Conservation (phyloP, 37 sponge, comb jelly and placozoan genomes). For the Spongilla lacustris region DNA sequence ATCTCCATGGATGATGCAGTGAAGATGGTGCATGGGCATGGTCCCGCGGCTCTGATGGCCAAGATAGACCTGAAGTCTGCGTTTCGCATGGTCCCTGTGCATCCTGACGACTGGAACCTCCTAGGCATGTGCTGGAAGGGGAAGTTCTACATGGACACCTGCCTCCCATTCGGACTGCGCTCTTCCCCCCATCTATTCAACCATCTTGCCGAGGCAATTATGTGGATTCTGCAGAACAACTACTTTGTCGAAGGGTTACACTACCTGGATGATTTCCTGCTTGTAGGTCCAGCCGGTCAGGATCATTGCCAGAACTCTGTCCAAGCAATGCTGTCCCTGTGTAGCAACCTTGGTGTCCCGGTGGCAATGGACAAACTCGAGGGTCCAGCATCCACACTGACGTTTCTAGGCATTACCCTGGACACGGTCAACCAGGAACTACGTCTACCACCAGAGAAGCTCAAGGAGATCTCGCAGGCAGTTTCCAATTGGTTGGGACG, state of each 20-base stretch:
- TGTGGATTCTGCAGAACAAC: conserved; percentile 34
- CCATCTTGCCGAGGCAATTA: conserved; percentile 39
- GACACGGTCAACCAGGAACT: conserved; percentile 7
- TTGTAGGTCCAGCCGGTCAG: conserved; percentile 11
- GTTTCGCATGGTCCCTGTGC: too few relatives aligned
- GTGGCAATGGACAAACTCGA: conserved; percentile 9
- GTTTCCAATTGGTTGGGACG: conserved; percentile 18
- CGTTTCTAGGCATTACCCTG: conserved; percentile 30
- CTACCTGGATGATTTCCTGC: conserved; percentile 50
- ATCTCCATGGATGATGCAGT: conserved; percentile 34
- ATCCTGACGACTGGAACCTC: conserved; percentile 28
- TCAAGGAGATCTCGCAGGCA: background rate
- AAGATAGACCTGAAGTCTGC: too few relatives aligned
- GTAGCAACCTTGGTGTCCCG: conserved; percentile 22
- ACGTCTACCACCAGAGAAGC: conserved; percentile 17
- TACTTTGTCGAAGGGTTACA: conserved; percentile 10
- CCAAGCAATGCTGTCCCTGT: background rate
- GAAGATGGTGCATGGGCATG: background rate
- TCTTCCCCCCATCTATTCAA: conserved; percentile 51
- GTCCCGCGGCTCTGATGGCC: conserved; percentile 26
- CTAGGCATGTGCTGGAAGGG: conserved; percentile 25
- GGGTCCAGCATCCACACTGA: background rate
- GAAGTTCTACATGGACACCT: conserved; percentile 33
- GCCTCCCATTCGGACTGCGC: conserved; percentile 40
- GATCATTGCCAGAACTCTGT: too few relatives aligned